phyloP scores from a whole-genome alignment of 1,140 invertebrate genomes.

The Camponotus pennsylvanicus region DNA sequence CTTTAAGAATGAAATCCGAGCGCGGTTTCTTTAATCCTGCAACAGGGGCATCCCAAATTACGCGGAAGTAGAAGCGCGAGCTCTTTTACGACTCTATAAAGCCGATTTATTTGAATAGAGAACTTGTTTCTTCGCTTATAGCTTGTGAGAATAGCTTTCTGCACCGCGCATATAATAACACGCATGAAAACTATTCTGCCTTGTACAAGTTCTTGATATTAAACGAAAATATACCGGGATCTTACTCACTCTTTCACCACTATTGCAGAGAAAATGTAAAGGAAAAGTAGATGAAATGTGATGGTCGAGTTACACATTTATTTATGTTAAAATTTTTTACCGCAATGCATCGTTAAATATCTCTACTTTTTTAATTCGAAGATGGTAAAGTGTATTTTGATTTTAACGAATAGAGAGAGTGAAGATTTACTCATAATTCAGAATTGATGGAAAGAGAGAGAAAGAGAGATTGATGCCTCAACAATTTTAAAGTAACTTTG shows the following conservation, averaged over 20 bases:
- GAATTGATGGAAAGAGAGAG: background rate
- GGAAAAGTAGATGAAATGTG: background rate
- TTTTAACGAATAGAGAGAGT: background rate
- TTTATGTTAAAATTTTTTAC: background rate
- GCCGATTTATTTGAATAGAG: slow-evolving; percentile 23
- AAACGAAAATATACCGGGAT: background rate
- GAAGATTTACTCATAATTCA: background rate
- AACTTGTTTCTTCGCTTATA: background rate
- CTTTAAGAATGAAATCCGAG: slow-evolving; percentile 27
- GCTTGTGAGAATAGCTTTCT: background rate
- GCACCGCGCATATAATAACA: slow-evolving; percentile 9
- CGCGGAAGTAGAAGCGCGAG: background rate
- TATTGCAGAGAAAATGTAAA: slow-evolving; percentile 10
- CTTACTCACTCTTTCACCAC: background rate
- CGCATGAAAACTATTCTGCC: background rate
- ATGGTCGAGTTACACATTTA: background rate
- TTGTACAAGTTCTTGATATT: background rate
- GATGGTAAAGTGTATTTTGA: background rate
- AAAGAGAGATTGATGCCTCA: background rate
- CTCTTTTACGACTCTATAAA: slow-evolving; percentile 15
- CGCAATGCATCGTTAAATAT: background rate
- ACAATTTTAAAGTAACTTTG: slow-evolving; percentile 1
- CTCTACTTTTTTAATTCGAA: slow-evolving; percentile 4
- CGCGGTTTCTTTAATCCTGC: slow-evolving; percentile 16
- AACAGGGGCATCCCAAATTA: slow-evolving; percentile 11